Conservation (phyloP, 2,888 invertebrate species). For the Napeogenes sylphis region DNA sequence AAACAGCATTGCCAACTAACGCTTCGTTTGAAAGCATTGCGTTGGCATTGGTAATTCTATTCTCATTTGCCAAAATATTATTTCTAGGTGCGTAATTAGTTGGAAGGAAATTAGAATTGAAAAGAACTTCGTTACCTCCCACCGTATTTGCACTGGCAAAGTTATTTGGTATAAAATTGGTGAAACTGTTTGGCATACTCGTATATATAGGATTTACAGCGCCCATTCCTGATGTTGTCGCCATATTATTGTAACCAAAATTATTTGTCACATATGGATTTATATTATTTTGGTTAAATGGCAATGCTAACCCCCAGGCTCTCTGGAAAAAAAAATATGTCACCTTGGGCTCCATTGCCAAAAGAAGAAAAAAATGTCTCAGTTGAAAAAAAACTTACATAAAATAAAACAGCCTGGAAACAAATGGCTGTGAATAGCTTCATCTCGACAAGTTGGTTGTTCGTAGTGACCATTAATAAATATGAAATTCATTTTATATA, state of each 20-base stretch:
- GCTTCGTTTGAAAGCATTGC: slow-evolving; percentile 18
- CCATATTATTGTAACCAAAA: slow-evolving; percentile 13
- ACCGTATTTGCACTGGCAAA: slow-evolving; percentile 6
- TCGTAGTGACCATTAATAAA: slow-evolving; percentile 13
- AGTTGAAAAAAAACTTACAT: slow-evolving; percentile 23
- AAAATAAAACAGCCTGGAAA: slow-evolving; percentile 19
- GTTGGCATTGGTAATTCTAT: slow-evolving; percentile 15
- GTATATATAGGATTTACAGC: slow-evolving; percentile 8
- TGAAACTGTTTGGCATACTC: slow-evolving; percentile 12
- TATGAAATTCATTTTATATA: slow-evolving; percentile 19
- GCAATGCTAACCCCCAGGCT: slow-evolving; percentile 21
- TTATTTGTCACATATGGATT: slow-evolving; percentile 16
- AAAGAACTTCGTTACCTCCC: slow-evolving; percentile 7
- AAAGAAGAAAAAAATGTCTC: neutral
- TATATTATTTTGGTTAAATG: slow-evolving; percentile 10
- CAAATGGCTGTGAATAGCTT: slow-evolving; percentile 25
- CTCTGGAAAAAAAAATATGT: slow-evolving; percentile 25
- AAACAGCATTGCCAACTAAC: slow-evolving; percentile 13
- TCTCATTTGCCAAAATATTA: slow-evolving; percentile 13
- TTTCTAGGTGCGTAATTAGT: slow-evolving; percentile 18
- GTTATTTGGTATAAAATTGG: slow-evolving; percentile 16
- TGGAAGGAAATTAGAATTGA: slow-evolving; percentile 15
- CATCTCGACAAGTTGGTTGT: slow-evolving; percentile 18
- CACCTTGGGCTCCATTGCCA: neutral
- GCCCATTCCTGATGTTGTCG: slow-evolving; percentile 9